Base-by-base conservation (phyloP, 2,888 invertebrate species). In the Melitaea athalia region DNA sequence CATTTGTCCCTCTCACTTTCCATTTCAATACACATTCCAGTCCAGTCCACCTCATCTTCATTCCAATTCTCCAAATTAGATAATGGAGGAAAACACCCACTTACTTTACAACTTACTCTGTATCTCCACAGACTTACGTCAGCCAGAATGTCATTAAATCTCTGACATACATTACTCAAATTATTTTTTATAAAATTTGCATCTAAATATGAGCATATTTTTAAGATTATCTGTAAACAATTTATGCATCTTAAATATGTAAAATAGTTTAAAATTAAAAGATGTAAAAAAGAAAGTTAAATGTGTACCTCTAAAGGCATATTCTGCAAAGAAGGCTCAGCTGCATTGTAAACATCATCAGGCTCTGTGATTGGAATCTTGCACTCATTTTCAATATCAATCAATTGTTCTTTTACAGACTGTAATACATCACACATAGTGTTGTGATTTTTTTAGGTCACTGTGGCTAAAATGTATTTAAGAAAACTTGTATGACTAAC, bases 191-290 rank as follows among this genome's bases (percentile, higher is more conserved):
- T 82, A 75, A 93, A 93, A 74, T 91, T 86, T 70, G 93, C 93
- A 81, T 94, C 94, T 78, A 94, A 75, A 77, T 91, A 94, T 43
- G 94, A 93, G 77, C 94, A 94, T 80, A 94, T 94, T 81, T 94
- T 93, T 71, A 94, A 85, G 74, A 94, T 91, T 75, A 94, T 93
- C 94, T 94, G 87, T 64, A 92, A 93, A 64, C 67, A 68, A 69
- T 61, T 33, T 15, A 43, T 6, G 10, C 52, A 59, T 53, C 61
- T 65, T 45, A 43, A 57, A 55, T 24, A 57, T 31, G 12, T 5
- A 3, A 57, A 63, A 42, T 12, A 47, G 24, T 6, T 50, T 33
- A 12, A 55, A n/a, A 14, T 14, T 17, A 15, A 50, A 31, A 59
- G 3, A 33, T 42, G 43, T 15, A 69, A 62, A 38, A 42, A 61